Conservation (phyloP, 2,888 invertebrate species). For the Sinodicranocentrus sp. region DNA sequence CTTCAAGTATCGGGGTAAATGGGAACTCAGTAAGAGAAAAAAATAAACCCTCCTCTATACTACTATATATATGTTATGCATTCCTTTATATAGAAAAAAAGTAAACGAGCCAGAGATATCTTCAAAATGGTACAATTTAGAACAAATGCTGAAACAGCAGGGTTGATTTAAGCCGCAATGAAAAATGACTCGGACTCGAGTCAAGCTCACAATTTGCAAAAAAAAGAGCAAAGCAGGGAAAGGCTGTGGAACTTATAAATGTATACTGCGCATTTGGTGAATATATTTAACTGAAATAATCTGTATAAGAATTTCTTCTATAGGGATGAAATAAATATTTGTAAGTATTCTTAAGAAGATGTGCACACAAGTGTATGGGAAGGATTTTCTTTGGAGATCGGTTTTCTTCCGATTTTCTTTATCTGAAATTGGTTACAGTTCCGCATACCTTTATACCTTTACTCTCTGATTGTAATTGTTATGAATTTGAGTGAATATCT, state of each 20-base stretch:
- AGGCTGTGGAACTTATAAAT: slow-evolving; percentile 19
- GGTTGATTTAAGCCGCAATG: slow-evolving; percentile 30
- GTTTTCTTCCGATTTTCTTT: neutral
- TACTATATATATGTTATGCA: too few relatives aligned
- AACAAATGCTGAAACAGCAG: slow-evolving; percentile 42
- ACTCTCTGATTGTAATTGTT: too few relatives aligned
- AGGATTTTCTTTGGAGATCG: neutral
- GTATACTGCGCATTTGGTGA: slow-evolving; percentile 19
- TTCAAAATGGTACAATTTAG: slow-evolving; percentile 28
- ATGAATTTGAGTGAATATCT: too few relatives aligned
- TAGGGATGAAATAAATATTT: neutral
- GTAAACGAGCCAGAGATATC: neutral
- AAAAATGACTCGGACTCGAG: slow-evolving; percentile 27
- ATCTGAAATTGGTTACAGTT: slow-evolving; percentile 19
- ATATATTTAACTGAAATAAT: neutral
- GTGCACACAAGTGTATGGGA: neutral
- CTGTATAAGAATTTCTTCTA: neutral
- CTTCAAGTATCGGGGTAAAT: too few relatives aligned
- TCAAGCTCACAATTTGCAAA: slow-evolving; percentile 33
- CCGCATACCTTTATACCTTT: slow-evolving; percentile 6
- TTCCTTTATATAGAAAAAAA: too few relatives aligned
- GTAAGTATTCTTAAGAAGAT: neutral
- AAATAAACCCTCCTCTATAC: too few relatives aligned
- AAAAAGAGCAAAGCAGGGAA: neutral
- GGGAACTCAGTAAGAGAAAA: too few relatives aligned